Percentiles rank a stretch among this genome's conserved stretches.
Conservation (phyloP, 2,888 invertebrate species). For the Falcaria lacertinaria region DNA sequence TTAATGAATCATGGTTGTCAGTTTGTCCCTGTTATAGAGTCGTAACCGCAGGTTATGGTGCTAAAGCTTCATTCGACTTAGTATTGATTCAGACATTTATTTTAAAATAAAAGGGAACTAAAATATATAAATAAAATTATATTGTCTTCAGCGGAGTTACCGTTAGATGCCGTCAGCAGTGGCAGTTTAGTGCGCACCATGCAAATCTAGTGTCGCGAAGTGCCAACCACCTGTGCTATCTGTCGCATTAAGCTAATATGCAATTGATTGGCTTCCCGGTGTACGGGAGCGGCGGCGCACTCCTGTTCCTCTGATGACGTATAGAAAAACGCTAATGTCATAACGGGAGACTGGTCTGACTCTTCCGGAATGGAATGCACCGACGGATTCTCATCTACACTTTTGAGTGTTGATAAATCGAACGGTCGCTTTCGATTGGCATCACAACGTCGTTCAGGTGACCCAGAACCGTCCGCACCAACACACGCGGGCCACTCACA, state of each 20-base stretch:
- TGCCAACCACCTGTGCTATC: slow-evolving; percentile 57
- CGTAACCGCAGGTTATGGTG: too few relatives aligned
- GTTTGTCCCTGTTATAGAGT: too few relatives aligned
- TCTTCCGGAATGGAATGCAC: slow-evolving; percentile 49
- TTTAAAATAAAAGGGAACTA: too few relatives aligned
- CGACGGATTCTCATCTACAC: slow-evolving; percentile 26
- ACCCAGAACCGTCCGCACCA: slow-evolving; percentile 31
- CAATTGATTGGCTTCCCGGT: slow-evolving; percentile 73
- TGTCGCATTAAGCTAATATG: slow-evolving; percentile 76
- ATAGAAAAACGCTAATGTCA: slow-evolving; percentile 74
- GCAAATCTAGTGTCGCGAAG: slow-evolving; percentile 55
- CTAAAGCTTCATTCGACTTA: too few relatives aligned
- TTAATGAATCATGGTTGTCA: too few relatives aligned
- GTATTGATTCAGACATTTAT: too few relatives aligned
- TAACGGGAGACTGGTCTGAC: slow-evolving; percentile 47
- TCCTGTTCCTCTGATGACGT: slow-evolving; percentile 68
- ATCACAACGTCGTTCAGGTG: slow-evolving; percentile 30
- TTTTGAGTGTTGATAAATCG: slow-evolving; percentile 45
- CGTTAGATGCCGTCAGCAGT: slow-evolving; percentile 47
- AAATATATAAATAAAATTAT: too few relatives aligned
- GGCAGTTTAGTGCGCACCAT: slow-evolving; percentile 45
- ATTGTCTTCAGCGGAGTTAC: slow-evolving; percentile 42
- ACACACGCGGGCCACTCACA: slow-evolving; percentile 23
- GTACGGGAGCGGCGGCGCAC: slow-evolving; percentile 51
- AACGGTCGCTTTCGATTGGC: slow-evolving; percentile 39